Evolutionary conservation across 1,140 invertebrate species (phyloP).

Genomic region (Sinonovacula constricta): DNA sequence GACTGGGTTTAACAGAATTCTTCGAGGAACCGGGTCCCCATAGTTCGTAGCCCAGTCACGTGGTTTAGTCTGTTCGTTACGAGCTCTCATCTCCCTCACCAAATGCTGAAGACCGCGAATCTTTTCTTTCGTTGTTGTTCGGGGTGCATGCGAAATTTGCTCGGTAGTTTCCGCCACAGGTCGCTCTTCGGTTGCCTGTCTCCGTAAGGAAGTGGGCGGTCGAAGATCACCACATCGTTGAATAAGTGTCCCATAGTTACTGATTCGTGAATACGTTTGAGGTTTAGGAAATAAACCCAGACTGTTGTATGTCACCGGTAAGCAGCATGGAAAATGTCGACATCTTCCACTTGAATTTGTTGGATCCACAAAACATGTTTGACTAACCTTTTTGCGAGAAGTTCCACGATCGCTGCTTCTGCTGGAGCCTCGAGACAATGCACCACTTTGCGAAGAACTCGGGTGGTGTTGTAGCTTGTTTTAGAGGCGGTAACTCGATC

Average conservation of each 20-base stretch:
- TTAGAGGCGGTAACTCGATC: conserved; percentile 10
- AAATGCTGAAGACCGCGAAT: conserved; percentile 57
- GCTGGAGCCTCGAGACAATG: conserved; percentile 11
- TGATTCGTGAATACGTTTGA: conserved; percentile 37
- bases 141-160: conserved; percentile 12
- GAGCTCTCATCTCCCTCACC: conserved; percentile 58
- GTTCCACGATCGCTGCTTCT: neutral
- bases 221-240: conserved; percentile 22
- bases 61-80: conserved; percentile 57
- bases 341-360: conserved; percentile 11
- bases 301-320: conserved; percentile 43
- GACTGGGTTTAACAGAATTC: conserved; percentile 60
- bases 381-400: neutral
- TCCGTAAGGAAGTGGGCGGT: conserved; percentile 28
- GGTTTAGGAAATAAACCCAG: conserved; percentile 24
- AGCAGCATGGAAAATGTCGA: conserved; percentile 47
- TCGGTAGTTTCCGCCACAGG: neutral
- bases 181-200: neutral
- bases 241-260: conserved; percentile 34
- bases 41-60: conserved; percentile 64
- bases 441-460: neutral
- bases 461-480: neutral
- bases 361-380: conserved; percentile 28
- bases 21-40: conserved; percentile 51
- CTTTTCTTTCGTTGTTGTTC: conserved; percentile 52